Evolutionary conservation across 2,113 vertebrate genomes (phyloP).

Genomic region (Atrichornis clamosus): DNA sequence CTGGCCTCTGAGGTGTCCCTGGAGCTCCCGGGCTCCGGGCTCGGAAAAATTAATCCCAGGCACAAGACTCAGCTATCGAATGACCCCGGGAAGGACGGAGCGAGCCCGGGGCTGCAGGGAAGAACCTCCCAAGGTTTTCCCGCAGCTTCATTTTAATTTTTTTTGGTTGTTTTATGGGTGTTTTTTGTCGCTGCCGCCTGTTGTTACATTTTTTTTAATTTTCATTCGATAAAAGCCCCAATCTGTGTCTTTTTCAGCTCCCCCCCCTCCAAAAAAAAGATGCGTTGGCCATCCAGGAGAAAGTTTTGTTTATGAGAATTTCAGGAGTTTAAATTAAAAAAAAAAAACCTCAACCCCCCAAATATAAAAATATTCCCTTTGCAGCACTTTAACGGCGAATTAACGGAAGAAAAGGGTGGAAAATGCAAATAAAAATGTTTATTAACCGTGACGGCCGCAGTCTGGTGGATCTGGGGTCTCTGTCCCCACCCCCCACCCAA

Average conservation of each 20-base stretch:
- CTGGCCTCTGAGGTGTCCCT: neutral
- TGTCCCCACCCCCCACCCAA: too few species aligned
- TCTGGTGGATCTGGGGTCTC: accelerated
- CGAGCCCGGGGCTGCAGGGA: neutral
- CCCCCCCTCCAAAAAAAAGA: neutral
- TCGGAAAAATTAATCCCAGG: neutral
- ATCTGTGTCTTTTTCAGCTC: neutral
- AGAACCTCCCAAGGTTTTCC: neutral
- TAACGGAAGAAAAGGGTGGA: neutral
- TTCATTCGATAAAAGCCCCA: neutral
- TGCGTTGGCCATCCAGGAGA: neutral
- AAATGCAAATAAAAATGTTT: neutral
- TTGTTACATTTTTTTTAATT: neutral
- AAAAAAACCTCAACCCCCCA: too few species aligned
- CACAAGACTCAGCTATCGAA: neutral
- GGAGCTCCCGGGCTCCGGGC: too few species aligned
- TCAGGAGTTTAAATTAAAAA: neutral
- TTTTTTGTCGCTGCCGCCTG: too few species aligned
- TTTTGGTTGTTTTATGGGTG: neutral
- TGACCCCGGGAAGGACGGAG: neutral
- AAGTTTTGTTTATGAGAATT: neutral
- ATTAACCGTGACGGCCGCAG: neutral
- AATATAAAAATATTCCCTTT: neutral
- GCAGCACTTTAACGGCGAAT: neutral
- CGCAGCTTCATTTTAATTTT: neutral